These are phyloP conservation scores for Prionace glauca DNA, from an alignment of 2,797 vertebrate species.

Conservation along the genomic window DNA sequence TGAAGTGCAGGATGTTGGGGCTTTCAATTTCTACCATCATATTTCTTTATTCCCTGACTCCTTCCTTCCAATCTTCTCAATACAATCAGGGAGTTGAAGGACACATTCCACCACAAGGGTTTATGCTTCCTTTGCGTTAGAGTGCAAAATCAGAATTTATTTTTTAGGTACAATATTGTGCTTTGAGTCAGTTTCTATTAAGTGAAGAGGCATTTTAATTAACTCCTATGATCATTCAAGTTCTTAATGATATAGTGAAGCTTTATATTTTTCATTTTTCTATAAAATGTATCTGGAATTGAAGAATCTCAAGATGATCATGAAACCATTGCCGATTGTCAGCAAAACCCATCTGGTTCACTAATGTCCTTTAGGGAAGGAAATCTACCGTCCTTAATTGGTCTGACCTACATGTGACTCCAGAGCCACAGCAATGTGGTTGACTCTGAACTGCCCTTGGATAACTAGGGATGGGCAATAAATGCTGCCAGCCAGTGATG, in stretches of 20 bases:
- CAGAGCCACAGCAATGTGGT: no score
- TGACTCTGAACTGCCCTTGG: no score
- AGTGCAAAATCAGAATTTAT: neutral
- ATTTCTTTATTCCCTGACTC: no score
- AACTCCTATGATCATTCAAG: neutral
- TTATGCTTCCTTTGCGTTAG: neutral
- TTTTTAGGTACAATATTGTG: neutral
- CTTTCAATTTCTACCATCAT: neutral
- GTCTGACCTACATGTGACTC: no score
- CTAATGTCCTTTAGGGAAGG: no score
- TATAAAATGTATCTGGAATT: no score
- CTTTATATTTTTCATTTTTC: neutral
- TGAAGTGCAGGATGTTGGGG: neutral
- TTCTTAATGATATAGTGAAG: neutral
- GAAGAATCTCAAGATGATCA: no score
- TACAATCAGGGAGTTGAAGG: neutral
- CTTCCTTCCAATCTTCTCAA: neutral
- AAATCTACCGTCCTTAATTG: no score
- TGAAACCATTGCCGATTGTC: no score
- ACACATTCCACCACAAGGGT: neutral
- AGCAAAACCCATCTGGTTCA: no score
- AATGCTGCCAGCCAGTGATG: no score
- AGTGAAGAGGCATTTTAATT: neutral
- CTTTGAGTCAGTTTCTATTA: neutral
- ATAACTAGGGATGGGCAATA: no score